These are phyloP conservation scores for Scartelaos histophorus DNA, from an alignment of 2,113 vertebrate genomes.

Conservation along the genomic window DNA sequence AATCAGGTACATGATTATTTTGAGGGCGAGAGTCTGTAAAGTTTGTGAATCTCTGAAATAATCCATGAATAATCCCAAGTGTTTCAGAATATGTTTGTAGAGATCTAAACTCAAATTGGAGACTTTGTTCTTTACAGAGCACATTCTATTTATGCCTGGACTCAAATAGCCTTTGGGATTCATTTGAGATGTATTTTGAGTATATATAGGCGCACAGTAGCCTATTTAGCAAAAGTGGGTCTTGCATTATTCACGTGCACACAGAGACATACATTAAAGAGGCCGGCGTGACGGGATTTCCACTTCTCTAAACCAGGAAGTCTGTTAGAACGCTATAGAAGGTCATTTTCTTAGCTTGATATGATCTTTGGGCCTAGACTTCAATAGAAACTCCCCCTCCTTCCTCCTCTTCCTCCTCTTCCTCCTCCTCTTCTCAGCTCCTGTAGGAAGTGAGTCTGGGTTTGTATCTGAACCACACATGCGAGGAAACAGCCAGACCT, in stretches of 20 bases:
- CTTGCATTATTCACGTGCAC: not conserved
- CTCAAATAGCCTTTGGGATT: too few relatives aligned
- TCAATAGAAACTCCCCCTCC: not conserved
- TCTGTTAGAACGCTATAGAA: not conserved
- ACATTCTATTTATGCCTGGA: too few relatives aligned
- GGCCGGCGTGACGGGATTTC: slow-evolving; percentile 18
- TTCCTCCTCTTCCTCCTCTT: not conserved
- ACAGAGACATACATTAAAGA: slow-evolving; percentile 17
- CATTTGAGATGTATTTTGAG: too few relatives aligned
- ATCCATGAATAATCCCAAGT: too few relatives aligned
- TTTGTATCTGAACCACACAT: slow-evolving; percentile 37
- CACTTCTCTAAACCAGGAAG: slow-evolving; percentile 15
- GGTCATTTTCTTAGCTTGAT: not conserved
- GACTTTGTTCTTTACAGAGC: too few relatives aligned
- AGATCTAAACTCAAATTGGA: too few relatives aligned
- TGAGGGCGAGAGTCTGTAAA: too few relatives aligned
- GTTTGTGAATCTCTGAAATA: too few relatives aligned
- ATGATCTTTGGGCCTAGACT: not conserved
- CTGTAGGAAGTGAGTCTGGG: slow-evolving; percentile 44
- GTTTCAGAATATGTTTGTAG: too few relatives aligned
- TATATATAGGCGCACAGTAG: not conserved
- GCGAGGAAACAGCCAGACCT: slow-evolving; percentile 44
- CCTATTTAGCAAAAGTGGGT: not conserved
- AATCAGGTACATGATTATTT: too few relatives aligned
- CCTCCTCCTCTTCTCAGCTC: not conserved